Evolutionary conservation across 2,797 vertebrate genomes (phyloP).

Genomic region (Gymnothorax javanicus): DNA sequence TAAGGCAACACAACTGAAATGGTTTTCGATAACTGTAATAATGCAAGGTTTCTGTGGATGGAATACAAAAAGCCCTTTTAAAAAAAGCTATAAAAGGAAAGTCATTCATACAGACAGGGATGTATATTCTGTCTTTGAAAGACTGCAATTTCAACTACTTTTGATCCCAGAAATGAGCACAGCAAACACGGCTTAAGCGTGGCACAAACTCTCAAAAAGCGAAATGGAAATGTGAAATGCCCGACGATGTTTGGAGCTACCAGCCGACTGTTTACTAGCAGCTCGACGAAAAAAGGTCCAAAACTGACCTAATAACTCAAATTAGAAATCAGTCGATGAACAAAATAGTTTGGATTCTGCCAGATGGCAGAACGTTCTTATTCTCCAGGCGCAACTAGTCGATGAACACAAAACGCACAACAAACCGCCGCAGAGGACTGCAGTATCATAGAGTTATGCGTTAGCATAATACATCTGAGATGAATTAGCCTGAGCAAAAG

Average conservation of each 20-base stretch:
- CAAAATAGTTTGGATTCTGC: neutral
- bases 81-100: conserved; percentile 61
- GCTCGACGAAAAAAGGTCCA: neutral
- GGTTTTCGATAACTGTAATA: conserved; percentile 45
- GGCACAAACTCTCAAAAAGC: neutral
- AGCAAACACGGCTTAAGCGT: neutral
- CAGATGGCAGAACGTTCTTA: neutral
- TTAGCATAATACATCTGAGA: neutral
- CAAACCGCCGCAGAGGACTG: neutral
- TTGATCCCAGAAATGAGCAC: neutral
- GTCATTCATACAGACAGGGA: neutral
- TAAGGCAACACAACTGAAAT: conserved; percentile 79
- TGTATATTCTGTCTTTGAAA: neutral
- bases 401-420: neutral
- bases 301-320: neutral
- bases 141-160: neutral
- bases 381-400: neutral
- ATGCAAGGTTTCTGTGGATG: conserved; percentile 86
- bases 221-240: neutral
- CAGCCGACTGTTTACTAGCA: neutral
- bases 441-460: neutral
- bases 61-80: conserved; percentile 80
- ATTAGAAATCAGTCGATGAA: neutral
- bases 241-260: neutral
- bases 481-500: neutral